A percentile compares a stretch with the other conserved stretches of the same genome.
Conservation (phyloP, 2,797 vertebrate species). For the Anniella stebbinsi region DNA sequence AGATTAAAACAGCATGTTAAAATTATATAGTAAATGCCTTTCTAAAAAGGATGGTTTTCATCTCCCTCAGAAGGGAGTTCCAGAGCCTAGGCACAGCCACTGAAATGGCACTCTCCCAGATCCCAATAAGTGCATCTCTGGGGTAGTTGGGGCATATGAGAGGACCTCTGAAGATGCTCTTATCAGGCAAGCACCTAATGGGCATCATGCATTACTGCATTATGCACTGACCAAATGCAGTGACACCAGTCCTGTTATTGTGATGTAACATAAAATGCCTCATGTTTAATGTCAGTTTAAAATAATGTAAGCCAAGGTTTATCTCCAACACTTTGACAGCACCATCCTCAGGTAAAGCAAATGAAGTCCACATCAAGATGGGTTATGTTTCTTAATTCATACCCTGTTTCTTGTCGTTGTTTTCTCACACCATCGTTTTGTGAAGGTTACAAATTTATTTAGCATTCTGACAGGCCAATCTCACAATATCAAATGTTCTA, state of each 20-base stretch:
- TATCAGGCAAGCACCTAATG: background rate
- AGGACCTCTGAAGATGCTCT: background rate
- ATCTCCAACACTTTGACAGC: slow-evolving; percentile 49
- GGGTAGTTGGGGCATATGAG: too few species aligned
- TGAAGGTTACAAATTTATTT: slow-evolving; percentile 58
- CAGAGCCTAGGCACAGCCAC: background rate
- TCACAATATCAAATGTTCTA: slow-evolving; percentile 69
- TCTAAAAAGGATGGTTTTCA: background rate
- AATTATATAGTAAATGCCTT: background rate
- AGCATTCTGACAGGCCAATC: slow-evolving; percentile 57
- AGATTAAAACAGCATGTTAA: background rate
- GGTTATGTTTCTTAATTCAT: slow-evolving; percentile 59
- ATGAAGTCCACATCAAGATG: slow-evolving; percentile 55
- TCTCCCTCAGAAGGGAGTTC: background rate
- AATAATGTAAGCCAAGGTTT: slow-evolving; percentile 40
- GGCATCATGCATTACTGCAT: background rate
- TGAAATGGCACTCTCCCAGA: background rate
- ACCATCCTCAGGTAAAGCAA: slow-evolving; percentile 58
- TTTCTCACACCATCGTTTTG: slow-evolving; percentile 57
- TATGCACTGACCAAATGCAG: background rate
- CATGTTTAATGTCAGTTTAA: slow-evolving; percentile 17
- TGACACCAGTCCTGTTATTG: slow-evolving; percentile 16
- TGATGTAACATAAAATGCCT: slow-evolving; percentile 15
- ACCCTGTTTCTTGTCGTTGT: slow-evolving; percentile 54
- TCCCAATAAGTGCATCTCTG: background rate